These are phyloP conservation scores for Ostrea edulis DNA, from an alignment of 1,140 invertebrate species.

Conservation along the genomic window DNA sequence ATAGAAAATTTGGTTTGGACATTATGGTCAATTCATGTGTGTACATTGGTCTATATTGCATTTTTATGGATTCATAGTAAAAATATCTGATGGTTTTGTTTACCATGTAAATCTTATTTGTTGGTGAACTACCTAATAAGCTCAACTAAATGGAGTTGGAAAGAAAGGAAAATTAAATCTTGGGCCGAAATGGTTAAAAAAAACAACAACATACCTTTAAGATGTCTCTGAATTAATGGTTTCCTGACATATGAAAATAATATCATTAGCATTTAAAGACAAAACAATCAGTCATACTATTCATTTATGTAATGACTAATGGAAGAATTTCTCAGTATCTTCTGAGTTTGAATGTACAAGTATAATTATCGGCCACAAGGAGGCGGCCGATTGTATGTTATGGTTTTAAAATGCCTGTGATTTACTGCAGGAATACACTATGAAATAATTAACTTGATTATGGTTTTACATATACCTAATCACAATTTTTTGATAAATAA, in stretches of 20 bases:
- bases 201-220: not conserved
- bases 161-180: not conserved
- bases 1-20: not conserved
- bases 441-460: too few relatives aligned
- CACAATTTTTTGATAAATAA: too few relatives aligned
- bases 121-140: not conserved
- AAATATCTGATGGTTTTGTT: not conserved
- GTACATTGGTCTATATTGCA: conserved; percentile 1
- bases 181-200: conserved; percentile 13
- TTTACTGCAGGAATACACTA: too few relatives aligned
- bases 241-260: conserved; percentile 5
- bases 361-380: too few relatives aligned
- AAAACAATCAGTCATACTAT: too few relatives aligned
- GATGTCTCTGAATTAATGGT: conserved; percentile 22
- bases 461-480: too few relatives aligned
- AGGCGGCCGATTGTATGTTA: too few relatives aligned
- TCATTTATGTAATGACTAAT: too few relatives aligned
- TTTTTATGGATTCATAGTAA: not conserved
- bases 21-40: conserved; percentile 30
- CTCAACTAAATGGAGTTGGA: not conserved
- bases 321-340: too few relatives aligned
- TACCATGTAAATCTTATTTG: conserved; percentile 9
- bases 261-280: conserved; percentile 5
- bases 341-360: too few relatives aligned
- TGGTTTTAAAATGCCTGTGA: too few relatives aligned